These are phyloP conservation scores for Sycophaga agraensis DNA, from an alignment of 1,140 invertebrate genomes.

Conservation along the genomic window DNA sequence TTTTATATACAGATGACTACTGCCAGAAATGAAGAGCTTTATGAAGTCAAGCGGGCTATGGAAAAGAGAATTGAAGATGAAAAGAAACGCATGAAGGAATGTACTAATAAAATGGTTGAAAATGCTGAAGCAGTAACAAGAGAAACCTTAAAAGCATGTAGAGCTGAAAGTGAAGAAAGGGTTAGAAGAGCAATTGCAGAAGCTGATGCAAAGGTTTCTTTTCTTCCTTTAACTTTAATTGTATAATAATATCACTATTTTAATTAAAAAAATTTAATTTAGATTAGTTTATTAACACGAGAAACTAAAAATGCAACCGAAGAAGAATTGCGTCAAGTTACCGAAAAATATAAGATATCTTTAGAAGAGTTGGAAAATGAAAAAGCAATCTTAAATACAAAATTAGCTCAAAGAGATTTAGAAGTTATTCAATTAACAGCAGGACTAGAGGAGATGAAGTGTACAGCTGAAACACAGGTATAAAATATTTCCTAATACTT, in stretches of 20 bases:
- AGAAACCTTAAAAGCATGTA: constrained; percentile 47
- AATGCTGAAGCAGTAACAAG: constrained; percentile 47
- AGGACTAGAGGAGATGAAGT: constrained; percentile 45
- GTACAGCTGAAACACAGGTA: constrained; percentile 49
- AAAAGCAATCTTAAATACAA: constrained; percentile 37
- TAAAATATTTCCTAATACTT: background rate
- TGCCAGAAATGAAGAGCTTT: constrained; percentile 40
- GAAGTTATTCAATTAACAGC: constrained; percentile 42
- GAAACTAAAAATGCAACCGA: constrained; percentile 39
- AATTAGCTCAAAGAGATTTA: constrained; percentile 40
- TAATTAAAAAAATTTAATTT: constrained; percentile 5
- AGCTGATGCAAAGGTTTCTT: constrained; percentile 44
- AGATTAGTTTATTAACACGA: constrained; percentile 43
- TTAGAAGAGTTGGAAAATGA: constrained; percentile 42
- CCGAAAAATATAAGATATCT: constrained; percentile 40
- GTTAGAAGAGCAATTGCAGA: constrained; percentile 45
- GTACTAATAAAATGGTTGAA: constrained; percentile 44
- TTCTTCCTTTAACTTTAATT: background rate
- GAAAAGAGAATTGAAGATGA: constrained; percentile 43
- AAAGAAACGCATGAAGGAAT: constrained; percentile 38
- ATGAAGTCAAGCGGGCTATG: constrained; percentile 39
- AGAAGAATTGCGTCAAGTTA: constrained; percentile 41
- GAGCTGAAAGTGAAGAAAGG: constrained; percentile 45
- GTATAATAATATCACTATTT: background rate
- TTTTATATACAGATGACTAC: constrained; percentile 34